phyloP scores from a whole-genome alignment of 1,140 invertebrate genomes.

The Zaprionus gabonicus region DNA sequence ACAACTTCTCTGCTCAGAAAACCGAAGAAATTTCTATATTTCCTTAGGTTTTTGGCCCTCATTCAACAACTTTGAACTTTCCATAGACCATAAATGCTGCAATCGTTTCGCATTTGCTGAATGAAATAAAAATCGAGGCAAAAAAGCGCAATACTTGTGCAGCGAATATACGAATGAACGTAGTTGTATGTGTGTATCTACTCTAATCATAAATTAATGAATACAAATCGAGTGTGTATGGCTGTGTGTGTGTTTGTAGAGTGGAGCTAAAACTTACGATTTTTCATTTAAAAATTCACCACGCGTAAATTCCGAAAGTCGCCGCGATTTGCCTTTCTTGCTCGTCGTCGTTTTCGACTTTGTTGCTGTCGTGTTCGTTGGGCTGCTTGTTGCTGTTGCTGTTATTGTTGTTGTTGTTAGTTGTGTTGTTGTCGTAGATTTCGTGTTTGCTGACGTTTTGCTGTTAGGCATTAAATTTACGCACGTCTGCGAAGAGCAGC shows the following conservation, averaged over 20 bases:
- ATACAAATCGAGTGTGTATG: constrained; percentile 34
- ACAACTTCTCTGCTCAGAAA: neutral
- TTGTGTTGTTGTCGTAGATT: constrained; percentile 31
- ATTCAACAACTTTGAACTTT: neutral
- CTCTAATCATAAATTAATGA: constrained; percentile 51
- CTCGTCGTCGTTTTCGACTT: constrained; percentile 23
- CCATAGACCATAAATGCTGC: constrained; percentile 1
- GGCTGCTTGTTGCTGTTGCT: constrained; percentile 24
- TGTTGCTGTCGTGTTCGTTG: constrained; percentile 16
- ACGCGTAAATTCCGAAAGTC: constrained; percentile 84
- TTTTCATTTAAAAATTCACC: constrained; percentile 85
- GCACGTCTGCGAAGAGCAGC: constrained; percentile 41
- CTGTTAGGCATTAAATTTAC: constrained; percentile 32
- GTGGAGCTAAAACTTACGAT: constrained; percentile 75
- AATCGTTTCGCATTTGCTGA: constrained; percentile 4
- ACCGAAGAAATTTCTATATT: neutral
- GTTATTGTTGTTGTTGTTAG: neutral
- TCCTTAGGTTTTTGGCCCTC: neutral
- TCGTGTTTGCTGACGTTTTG: constrained; percentile 37
- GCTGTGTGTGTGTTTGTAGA: constrained; percentile 14
- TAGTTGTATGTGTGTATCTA: constrained; percentile 7
- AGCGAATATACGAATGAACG: neutral
- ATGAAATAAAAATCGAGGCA: constrained; percentile 8
- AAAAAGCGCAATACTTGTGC: constrained; percentile 13
- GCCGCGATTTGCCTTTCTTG: constrained; percentile 84